A percentile compares a stretch with the other conserved stretches of the same genome.
phyloP scores from a whole-genome alignment of 2,888 invertebrate species.

The Drosophila rubida region DNA sequence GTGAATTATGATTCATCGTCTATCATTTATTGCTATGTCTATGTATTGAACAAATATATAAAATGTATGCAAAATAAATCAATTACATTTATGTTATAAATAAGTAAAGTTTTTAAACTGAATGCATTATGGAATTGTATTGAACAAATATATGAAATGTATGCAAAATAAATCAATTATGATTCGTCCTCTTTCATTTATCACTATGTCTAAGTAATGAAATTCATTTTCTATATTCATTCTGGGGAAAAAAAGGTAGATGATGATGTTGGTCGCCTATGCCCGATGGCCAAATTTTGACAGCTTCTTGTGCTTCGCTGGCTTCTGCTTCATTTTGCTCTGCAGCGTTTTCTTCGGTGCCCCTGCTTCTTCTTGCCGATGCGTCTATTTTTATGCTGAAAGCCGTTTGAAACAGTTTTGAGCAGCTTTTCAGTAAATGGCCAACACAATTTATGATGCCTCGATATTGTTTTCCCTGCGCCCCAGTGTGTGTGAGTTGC shows the following conservation, averaged over 20 bases:
- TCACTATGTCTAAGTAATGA: too few species aligned
- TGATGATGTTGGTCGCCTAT: slow-evolving; percentile 44
- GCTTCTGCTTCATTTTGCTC: slow-evolving; percentile 5
- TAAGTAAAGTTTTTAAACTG: too few species aligned
- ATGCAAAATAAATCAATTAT: too few species aligned
- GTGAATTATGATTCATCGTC: too few species aligned
- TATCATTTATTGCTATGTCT: too few species aligned
- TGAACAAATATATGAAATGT: too few species aligned
- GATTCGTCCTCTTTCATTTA: too few species aligned
- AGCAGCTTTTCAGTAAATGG: slow-evolving; percentile 53
- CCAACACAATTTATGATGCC: slow-evolving; percentile 66
- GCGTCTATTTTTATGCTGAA: slow-evolving; percentile 50
- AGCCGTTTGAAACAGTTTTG: slow-evolving; percentile 66
- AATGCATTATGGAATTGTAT: too few species aligned
- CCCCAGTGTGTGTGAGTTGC: slow-evolving; percentile 10
- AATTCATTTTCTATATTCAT: too few species aligned
- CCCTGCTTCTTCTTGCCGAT: background rate
- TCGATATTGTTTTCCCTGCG: slow-evolving; percentile 52
- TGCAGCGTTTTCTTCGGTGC: background rate
- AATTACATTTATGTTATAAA: too few species aligned
- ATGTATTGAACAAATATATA: too few species aligned
- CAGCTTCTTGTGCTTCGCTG: slow-evolving; percentile 36
- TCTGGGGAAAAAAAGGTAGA: slow-evolving; percentile 3
- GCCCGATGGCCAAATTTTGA: slow-evolving; percentile 24
- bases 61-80: too few species aligned